Base-by-base conservation (phyloP, 2,113 vertebrate genomes). In the Pelmatolapia mariae region DNA sequence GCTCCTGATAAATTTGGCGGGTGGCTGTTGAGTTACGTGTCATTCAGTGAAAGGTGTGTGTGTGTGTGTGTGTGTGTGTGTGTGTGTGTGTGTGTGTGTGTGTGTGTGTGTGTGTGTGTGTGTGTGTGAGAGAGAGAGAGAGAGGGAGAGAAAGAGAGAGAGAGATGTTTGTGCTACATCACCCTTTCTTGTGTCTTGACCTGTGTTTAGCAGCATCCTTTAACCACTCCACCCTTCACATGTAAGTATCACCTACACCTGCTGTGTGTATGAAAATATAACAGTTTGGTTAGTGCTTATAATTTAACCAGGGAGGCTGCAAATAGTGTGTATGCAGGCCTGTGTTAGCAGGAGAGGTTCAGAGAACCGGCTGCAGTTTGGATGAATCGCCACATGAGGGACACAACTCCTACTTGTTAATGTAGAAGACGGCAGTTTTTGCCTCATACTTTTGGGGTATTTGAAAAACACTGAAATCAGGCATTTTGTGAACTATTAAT, bases 1-100 rank as follows among this genome's bases (percentile, higher is more conserved):
- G 96, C 81, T 89, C 16, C 29, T 93, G 95, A 94, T 93, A 94
- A 87, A 87, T 85, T 59, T 22, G 83, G 40, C 22, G 68, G 76
- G 33, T 19, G 57, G 56, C 82, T 12, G 19, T 90, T 89, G 71
- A 92, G 85, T 66, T 93, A 97, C 96, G 96, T 97, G 96, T 97
- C 95, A 91, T 59, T 89, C 86, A 40, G n/a, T 19, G 57, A 91
- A 50, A 86, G 78, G 11, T 56, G 24, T 40, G 63, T 40, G 22
- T 10, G 38, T 10, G 4, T 24, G n/a, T 0, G 22, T 3, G n/a
- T 54, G 9, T 57, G 24, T 33, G 10, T 36, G 16, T 53, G 19
- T n/a, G 24, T 53, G 45, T 54, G 24, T 15, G 26, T 5, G 24
- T 18, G 4, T 8, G 16, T 5, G 38, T 5, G 38, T 40, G 9